phyloP scores from a whole-genome alignment of 2,797 vertebrate genomes.

The Arnoldichthys spilopterus region DNA sequence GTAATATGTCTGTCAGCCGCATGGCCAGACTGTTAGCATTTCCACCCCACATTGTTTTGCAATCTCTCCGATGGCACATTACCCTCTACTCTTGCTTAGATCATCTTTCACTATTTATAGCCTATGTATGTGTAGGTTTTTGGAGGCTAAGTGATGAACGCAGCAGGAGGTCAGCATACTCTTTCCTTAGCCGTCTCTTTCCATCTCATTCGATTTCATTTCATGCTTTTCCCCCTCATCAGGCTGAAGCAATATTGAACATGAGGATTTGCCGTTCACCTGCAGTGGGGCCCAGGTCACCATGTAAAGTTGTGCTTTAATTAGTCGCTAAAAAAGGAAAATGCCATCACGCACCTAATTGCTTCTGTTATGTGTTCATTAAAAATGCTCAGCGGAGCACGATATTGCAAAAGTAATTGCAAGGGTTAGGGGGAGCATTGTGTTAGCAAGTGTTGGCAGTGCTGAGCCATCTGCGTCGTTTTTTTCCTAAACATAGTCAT shows the following conservation, averaged over 20 bases:
- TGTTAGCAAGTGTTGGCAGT: constrained; percentile 42
- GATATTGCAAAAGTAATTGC: constrained; percentile 54
- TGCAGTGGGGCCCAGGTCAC: constrained; percentile 46
- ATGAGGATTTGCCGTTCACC: constrained; percentile 43
- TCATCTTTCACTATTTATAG: constrained; percentile 53
- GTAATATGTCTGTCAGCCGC: constrained; percentile 13
- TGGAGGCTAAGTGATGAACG: constrained; percentile 35
- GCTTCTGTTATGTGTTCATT: constrained; percentile 58
- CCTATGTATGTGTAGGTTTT: constrained; percentile 29
- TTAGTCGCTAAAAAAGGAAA: constrained; percentile 55
- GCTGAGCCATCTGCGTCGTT: constrained; percentile 1
- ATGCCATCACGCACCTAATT: constrained; percentile 56
- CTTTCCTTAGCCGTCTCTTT: constrained; percentile 1
- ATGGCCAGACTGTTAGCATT: constrained; percentile 15
- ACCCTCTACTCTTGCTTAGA: constrained; percentile 40
- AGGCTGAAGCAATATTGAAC: constrained; percentile 31
- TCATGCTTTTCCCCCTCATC: constrained; percentile 72
- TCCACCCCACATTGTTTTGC: constrained; percentile 22
- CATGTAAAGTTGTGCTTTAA: constrained; percentile 48
- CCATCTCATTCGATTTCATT: constrained; percentile 50
- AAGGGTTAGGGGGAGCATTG: constrained; percentile 50
- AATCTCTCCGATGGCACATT: constrained; percentile 29
- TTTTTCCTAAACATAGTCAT: constrained; percentile 35
- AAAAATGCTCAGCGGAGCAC: constrained; percentile 59
- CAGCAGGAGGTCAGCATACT: not conserved